Percentiles rank a stretch among this genome's conserved stretches.
Evolutionary conservation across 2,113 vertebrate species (phyloP).

Genomic region (Alexandromys fortis): DNA sequence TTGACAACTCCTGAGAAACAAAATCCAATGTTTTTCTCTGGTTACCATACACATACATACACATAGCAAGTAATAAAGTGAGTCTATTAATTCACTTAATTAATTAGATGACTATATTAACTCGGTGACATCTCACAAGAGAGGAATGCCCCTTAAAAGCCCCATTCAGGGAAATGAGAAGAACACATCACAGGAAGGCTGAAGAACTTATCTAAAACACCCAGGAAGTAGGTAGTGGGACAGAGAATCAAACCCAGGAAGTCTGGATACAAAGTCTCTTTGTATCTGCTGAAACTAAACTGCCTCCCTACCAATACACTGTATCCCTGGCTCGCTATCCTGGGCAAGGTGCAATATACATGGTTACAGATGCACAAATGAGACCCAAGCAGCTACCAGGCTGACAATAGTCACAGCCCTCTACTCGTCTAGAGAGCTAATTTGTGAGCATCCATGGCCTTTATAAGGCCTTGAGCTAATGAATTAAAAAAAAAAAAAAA

Average conservation of each 20-base stretch:
- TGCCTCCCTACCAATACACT: neutral
- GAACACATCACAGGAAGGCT: neutral
- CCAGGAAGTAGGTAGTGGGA: neutral
- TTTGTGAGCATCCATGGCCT: neutral
- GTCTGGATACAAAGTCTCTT: neutral
- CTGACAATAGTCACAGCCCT: neutral
- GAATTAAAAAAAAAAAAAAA: neutral
- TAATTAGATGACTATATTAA: neutral
- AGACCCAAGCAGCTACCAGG: neutral
- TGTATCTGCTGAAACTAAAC: neutral
- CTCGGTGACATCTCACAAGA: constrained; percentile 17
- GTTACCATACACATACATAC: neutral
- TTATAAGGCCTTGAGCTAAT: neutral
- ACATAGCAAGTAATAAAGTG: neutral
- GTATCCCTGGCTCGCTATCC: neutral
- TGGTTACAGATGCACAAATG: fast-evolving
- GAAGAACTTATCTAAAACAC: neutral
- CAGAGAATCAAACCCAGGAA: neutral
- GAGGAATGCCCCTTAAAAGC: neutral
- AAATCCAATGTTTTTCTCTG: neutral
- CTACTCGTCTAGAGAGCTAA: neutral
- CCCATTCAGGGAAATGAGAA: neutral
- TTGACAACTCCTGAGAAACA: neutral
- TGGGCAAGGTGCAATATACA: neutral
- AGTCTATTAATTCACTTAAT: neutral